Percentiles rank a stretch among this genome's conserved stretches.
Conservation (phyloP, 2,113 vertebrate genomes). For the Benitochromis conjunctus region DNA sequence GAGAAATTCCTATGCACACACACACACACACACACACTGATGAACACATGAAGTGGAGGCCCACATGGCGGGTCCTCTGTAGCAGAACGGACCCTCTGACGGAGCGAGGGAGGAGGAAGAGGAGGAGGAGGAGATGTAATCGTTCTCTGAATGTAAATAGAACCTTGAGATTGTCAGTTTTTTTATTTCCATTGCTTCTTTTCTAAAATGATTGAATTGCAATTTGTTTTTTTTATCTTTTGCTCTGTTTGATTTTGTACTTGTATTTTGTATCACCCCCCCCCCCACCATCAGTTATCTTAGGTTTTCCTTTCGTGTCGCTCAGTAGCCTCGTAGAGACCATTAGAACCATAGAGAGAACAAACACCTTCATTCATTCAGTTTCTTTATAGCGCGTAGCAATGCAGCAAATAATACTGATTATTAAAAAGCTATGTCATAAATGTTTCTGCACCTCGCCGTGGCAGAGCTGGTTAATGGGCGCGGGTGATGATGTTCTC, state of each 20-base stretch:
- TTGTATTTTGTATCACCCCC: slow-evolving; percentile 20
- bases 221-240: slow-evolving; percentile 7
- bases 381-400: slow-evolving; percentile 18
- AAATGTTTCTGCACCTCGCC: not conserved
- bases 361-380: not conserved
- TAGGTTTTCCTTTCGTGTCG: slow-evolving; percentile 18
- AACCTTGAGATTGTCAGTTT: slow-evolving; percentile 57
- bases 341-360: slow-evolving; percentile 24
- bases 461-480: not conserved
- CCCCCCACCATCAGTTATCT: not conserved
- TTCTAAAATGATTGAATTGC: slow-evolving; percentile 47
- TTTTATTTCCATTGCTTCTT: slow-evolving; percentile 49
- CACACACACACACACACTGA: not conserved
- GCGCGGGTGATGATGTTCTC: not conserved
- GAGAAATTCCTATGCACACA: not conserved
- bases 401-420: slow-evolving; percentile 23
- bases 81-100: slow-evolving; percentile 33
- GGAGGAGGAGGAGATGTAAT: slow-evolving; percentile 7
- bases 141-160: slow-evolving; percentile 74
- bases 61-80: slow-evolving; percentile 22
- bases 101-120: not conserved
- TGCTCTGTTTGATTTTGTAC: slow-evolving; percentile 35
- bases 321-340: slow-evolving; percentile 22
- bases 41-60: not conserved
- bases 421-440: slow-evolving; percentile 10